A percentile compares a stretch with the other conserved stretches of the same genome.
These are phyloP conservation scores for Arbacia lixula DNA, from an alignment of 53 echinoderm and acorn worm species.

Conservation along the genomic window DNA sequence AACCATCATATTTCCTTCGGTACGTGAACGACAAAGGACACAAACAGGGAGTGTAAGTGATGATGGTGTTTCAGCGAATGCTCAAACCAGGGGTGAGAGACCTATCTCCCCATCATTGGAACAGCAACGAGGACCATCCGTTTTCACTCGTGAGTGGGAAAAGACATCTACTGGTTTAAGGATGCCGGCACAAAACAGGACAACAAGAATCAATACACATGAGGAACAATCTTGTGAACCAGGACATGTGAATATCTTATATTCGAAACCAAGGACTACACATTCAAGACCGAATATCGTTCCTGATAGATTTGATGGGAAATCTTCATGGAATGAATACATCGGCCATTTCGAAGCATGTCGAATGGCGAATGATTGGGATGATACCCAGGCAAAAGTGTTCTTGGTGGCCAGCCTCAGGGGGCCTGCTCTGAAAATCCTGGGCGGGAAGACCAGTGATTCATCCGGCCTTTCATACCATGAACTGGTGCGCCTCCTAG, in stretches of 20 bases:
- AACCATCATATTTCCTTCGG: not conserved
- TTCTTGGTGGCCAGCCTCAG: not conserved
- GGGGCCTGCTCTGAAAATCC: too few relatives aligned
- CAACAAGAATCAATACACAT: too few relatives aligned
- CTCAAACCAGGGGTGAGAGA: too few relatives aligned
- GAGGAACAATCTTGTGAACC: not conserved
- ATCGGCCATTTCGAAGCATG: not conserved
- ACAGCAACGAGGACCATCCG: too few relatives aligned
- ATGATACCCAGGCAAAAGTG: not conserved
- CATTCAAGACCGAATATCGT: constrained; percentile 15
- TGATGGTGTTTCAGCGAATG: too few relatives aligned
- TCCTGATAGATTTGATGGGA: constrained; percentile 41
- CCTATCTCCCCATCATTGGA: too few relatives aligned
- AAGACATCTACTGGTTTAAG: not conserved
- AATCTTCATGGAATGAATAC: constrained; percentile 6
- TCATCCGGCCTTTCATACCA: not conserved
- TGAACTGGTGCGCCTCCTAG: not conserved
- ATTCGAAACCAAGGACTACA: not conserved
- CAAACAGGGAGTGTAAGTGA: too few relatives aligned
- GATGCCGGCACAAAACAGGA: too few relatives aligned
- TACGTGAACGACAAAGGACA: not conserved
- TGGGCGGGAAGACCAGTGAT: not conserved
- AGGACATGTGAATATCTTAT: not conserved
- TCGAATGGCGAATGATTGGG: not conserved
- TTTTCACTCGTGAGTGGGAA: not conserved